Evolutionary conservation across 2,888 invertebrate genomes (phyloP).

Genomic region (Eustalomyia histrio): DNA sequence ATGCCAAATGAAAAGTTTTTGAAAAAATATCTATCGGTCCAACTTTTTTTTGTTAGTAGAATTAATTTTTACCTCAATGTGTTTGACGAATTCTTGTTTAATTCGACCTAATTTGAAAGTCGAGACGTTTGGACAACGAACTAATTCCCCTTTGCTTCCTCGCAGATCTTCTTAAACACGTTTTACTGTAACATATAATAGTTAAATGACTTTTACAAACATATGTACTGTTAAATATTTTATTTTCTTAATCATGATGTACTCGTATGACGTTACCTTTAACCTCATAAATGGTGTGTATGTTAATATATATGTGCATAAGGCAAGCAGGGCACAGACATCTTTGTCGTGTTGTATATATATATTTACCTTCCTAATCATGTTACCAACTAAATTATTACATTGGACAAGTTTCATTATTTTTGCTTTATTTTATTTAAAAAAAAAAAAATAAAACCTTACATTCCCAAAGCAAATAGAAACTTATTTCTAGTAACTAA

Average conservation of each 20-base stretch:
- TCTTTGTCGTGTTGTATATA: not conserved
- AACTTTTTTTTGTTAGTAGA: too few relatives aligned
- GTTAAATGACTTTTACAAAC: too few relatives aligned
- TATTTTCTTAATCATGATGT: conserved; percentile 27
- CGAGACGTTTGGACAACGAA: too few relatives aligned
- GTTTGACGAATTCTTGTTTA: too few relatives aligned
- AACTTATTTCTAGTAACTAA: not conserved
- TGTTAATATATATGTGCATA: not conserved
- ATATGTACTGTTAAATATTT: too few relatives aligned
- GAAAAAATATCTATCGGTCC: too few relatives aligned
- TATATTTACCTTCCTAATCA: conserved; percentile 21
- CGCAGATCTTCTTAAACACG: too few relatives aligned
- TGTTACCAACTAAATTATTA: conserved; percentile 36
- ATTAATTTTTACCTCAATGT: too few relatives aligned
- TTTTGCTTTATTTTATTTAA: not conserved
- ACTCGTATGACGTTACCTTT: conserved; percentile 35
- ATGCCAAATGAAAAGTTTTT: too few relatives aligned
- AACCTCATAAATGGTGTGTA: conserved; percentile 37
- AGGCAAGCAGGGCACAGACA: not conserved
- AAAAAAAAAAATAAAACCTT: not conserved
- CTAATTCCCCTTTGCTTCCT: too few relatives aligned
- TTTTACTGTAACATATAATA: too few relatives aligned
- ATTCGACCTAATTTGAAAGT: too few relatives aligned
- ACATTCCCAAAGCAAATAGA: not conserved
- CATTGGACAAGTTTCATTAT: conserved; percentile 33